Evolutionary conservation across 1,140 invertebrate genomes (phyloP), one percentile per base, ranked within the genome.

Genomic region (Hyposmocoma kahamanoa): DNA sequence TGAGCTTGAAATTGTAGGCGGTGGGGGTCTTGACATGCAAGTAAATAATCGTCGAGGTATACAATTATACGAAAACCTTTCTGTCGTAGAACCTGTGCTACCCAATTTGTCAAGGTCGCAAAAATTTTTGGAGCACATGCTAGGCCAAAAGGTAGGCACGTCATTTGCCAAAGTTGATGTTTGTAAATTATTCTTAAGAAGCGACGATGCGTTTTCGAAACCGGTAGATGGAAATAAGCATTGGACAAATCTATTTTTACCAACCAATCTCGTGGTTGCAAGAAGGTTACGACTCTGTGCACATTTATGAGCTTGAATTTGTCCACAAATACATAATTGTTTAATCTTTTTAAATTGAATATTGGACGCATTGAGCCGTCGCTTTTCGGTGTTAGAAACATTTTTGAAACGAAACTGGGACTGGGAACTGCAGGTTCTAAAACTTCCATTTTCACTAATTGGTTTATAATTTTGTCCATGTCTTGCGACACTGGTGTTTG

Each of bases 41-140:
- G 28, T 0, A 67, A 53, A 39, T 63, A 72, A 34, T 67, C 69
- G 69, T 68, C 67, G 13, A 72, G 36, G 20, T 72, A 72, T 0
- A 67, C 61, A 0, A 57, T 50, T 17, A 22, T 47, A 24, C 61
- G 20, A 1, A 67, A 46, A 9, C 63, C 56, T 17, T 48, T 22
- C 15, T 52, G 38, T 22, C 67, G 53, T 47, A 70, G 46, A 47
- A 50, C 43, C 19, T 59, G 54, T 19, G 61, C 54, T 10, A 63
- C 45, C 63, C 60, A 66, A 41, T 66, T 66, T 26, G 53, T 54
- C 26, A 66, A 9, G 1, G 26, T 20, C 18, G 59, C 47, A 41
- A 65, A 65, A 2, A 38, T 47, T 46, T 54, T 50, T 11, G 59
- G 56, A 8, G 52, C 52, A 3, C 21, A 61, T 47, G 60, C 61